Evolutionary conservation across 2,888 invertebrate genomes (phyloP).

Genomic region (Mythimna lalbum): DNA sequence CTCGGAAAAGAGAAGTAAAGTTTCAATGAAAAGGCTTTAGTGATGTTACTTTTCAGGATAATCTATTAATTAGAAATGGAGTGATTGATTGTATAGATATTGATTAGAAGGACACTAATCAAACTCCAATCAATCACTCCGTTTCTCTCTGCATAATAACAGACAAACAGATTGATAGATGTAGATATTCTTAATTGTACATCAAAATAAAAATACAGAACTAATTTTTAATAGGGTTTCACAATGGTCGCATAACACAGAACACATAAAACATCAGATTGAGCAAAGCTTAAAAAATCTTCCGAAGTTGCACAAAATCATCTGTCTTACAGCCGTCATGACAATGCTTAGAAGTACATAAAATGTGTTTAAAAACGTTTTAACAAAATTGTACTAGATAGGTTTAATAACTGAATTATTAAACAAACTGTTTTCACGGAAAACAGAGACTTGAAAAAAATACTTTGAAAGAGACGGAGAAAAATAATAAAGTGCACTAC

Average conservation of each 20-base stretch:
- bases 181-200: too few species aligned
- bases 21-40: slow-evolving; percentile 5
- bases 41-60: slow-evolving; percentile 4
- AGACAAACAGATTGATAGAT: background rate
- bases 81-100: background rate
- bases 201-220: too few species aligned
- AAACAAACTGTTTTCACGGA: background rate
- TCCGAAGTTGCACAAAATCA: background rate
- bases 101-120: background rate
- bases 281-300: background rate
- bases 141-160: background rate
- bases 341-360: too few species aligned
- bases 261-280: background rate
- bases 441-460: background rate
- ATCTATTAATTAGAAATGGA: background rate
- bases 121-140: too few species aligned
- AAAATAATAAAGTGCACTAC: slow-evolving; percentile 13
- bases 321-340: background rate
- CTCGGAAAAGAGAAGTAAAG: background rate
- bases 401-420: background rate
- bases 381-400: background rate
- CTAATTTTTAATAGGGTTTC: too few species aligned
- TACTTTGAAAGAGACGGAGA: slow-evolving; percentile 2
- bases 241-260: too few species aligned
- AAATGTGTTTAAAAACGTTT: background rate